phyloP scores from a whole-genome alignment of 2,888 invertebrate species.

The Leptopilina syphax region DNA sequence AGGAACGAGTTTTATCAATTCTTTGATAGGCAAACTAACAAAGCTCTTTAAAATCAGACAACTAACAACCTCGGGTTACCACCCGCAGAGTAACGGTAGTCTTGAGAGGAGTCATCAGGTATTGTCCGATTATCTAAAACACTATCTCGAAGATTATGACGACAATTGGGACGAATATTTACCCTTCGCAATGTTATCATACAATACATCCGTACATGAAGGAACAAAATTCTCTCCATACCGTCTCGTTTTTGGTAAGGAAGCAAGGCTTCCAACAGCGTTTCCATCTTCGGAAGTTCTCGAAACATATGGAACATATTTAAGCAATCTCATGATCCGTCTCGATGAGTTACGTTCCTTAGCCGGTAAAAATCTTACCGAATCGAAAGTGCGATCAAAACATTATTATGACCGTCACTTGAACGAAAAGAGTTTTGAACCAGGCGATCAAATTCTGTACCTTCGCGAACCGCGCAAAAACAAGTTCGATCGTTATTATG shows the following conservation, averaged over 20 bases:
- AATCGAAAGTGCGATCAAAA: conserved; percentile 8
- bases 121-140: conserved; percentile 16
- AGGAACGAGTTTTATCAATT: conserved; percentile 15
- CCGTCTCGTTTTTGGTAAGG: conserved; percentile 5
- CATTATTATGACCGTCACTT: neutral
- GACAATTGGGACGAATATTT: conserved; percentile 31
- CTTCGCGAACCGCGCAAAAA: too few species aligned
- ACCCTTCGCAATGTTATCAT: conserved; percentile 34
- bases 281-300: neutral
- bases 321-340: neutral
- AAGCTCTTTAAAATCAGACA: conserved; percentile 14
- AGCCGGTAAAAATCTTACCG: conserved; percentile 4
- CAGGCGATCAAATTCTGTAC: neutral
- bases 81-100: conserved; percentile 19
- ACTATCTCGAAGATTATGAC: neutral
- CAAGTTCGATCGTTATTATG: neutral
- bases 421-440: neutral
- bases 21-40: neutral
- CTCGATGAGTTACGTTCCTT: neutral
- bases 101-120: conserved; percentile 40
- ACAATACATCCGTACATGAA: conserved; percentile 18
- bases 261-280: conserved; percentile 5
- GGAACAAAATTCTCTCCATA: conserved; percentile 22
- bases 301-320: conserved; percentile 27
- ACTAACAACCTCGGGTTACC: conserved; percentile 12